phyloP scores from a whole-genome alignment of 2,888 invertebrate genomes.

The Gryllus longicercus region DNA sequence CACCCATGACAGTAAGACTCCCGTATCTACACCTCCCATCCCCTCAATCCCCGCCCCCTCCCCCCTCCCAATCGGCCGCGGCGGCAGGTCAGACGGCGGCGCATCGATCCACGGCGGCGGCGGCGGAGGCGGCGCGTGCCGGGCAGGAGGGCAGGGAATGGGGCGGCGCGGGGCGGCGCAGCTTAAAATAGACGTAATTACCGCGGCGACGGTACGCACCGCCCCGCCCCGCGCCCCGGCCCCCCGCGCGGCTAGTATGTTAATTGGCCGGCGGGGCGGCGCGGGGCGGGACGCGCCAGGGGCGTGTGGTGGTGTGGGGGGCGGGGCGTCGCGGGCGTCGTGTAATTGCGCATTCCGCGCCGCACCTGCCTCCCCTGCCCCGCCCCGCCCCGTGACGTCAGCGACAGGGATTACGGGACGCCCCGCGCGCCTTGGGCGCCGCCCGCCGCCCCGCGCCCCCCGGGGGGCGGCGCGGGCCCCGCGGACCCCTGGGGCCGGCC shows the following conservation, averaged over 20 bases:
- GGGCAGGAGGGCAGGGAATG: neutral
- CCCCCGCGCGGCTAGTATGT: neutral
- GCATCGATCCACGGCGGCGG: neutral
- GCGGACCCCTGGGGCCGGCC: neutral
- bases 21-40: no score
- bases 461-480: neutral
- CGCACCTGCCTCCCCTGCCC: neutral
- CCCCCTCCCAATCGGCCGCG: neutral
- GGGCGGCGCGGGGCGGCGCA: neutral
- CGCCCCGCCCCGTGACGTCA: neutral
- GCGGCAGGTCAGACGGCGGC: neutral
- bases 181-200: slow-evolving; percentile 11
- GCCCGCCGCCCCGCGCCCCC: neutral
- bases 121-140: neutral
- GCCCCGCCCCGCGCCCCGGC: neutral
- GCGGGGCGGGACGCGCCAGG: neutral
- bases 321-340: neutral
- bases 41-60: no score
- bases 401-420: neutral
- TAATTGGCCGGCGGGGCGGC: neutral
- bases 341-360: slow-evolving; percentile 6
- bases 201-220: neutral
- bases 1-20: no score
- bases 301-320: neutral
- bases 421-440: neutral